These are phyloP conservation scores for Siniperca scherzeri DNA, from an alignment of 2,797 vertebrate genomes.

Conservation along the genomic window DNA sequence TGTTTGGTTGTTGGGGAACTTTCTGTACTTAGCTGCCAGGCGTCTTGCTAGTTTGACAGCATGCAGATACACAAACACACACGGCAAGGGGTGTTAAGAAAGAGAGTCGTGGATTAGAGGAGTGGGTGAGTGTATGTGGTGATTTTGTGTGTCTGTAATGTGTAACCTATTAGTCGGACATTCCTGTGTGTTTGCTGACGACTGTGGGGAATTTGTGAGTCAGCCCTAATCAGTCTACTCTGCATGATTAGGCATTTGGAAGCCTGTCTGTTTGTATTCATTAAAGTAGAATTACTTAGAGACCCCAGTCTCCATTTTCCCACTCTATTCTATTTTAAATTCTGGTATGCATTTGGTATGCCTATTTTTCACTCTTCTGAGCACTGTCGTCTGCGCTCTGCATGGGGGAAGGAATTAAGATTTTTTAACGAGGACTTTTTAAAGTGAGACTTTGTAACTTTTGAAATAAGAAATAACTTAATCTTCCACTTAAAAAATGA, in stretches of 20 bases:
- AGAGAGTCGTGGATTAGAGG: slow-evolving; percentile 47
- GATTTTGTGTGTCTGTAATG: slow-evolving; percentile 42
- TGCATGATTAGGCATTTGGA: slow-evolving; percentile 80
- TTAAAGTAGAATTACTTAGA: slow-evolving; percentile 73
- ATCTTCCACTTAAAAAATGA: neutral
- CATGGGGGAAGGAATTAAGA: neutral
- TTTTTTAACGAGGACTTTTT: neutral
- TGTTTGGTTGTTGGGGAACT: slow-evolving; percentile 22
- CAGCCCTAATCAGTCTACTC: slow-evolving; percentile 80
- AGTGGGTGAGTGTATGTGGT: slow-evolving; percentile 22
- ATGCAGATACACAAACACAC: slow-evolving; percentile 32
- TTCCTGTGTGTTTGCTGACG: slow-evolving; percentile 77
- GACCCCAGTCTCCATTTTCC: slow-evolving; percentile 35
- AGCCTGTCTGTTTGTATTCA: slow-evolving; percentile 75
- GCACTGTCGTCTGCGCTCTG: neutral
- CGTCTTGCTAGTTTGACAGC: slow-evolving; percentile 16
- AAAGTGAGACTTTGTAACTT: neutral
- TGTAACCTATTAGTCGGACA: slow-evolving; percentile 75
- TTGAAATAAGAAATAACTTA: neutral
- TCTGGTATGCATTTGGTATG: slow-evolving; percentile 11
- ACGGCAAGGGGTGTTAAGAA: slow-evolving; percentile 34
- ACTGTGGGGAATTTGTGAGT: slow-evolving; percentile 78
- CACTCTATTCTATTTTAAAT: slow-evolving; percentile 39
- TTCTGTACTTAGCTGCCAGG: slow-evolving; percentile 30
- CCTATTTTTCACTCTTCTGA: neutral